Evolutionary conservation across 1,140 invertebrate species (phyloP).

Genomic region (Rhopalosiphum maidis): DNA sequence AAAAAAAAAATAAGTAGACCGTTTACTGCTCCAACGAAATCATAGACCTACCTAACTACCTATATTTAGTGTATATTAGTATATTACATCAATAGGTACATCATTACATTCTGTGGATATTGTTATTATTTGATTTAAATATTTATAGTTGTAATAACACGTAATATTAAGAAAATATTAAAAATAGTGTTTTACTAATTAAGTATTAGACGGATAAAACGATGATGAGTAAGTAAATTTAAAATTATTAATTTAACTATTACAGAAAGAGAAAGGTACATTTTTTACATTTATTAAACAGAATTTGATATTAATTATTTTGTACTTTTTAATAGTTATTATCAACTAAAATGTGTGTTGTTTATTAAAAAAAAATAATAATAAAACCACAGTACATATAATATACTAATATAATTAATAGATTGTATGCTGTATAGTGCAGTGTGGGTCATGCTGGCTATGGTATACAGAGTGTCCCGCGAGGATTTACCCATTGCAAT

Average conservation of each 20-base stretch:
- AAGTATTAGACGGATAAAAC: too few relatives aligned
- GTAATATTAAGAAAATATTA: not conserved
- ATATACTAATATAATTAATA: too few relatives aligned
- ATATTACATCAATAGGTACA: not conserved
- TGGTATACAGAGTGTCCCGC: too few relatives aligned
- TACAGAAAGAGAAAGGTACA: too few relatives aligned
- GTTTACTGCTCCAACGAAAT: not conserved
- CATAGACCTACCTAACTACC: not conserved
- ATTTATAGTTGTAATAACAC: not conserved
- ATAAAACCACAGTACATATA: too few relatives aligned
- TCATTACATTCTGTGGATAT: not conserved
- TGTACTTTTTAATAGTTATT: not conserved
- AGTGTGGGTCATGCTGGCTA: too few relatives aligned
- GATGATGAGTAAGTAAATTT: too few relatives aligned
- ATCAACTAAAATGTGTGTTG: not conserved
- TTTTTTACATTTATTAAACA: not conserved
- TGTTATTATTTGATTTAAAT: not conserved
- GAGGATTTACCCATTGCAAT: too few relatives aligned
- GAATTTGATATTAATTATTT: not conserved
- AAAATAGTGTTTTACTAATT: not conserved
- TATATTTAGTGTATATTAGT: not conserved
- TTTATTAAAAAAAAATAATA: not conserved
- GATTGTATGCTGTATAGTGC: too few relatives aligned
- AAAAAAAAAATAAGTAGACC: slow-evolving; percentile 19
- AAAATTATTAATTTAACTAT: too few relatives aligned